These are phyloP conservation scores for Agonum fuliginosum DNA, from an alignment of 2,888 invertebrate species.

Conservation along the genomic window DNA sequence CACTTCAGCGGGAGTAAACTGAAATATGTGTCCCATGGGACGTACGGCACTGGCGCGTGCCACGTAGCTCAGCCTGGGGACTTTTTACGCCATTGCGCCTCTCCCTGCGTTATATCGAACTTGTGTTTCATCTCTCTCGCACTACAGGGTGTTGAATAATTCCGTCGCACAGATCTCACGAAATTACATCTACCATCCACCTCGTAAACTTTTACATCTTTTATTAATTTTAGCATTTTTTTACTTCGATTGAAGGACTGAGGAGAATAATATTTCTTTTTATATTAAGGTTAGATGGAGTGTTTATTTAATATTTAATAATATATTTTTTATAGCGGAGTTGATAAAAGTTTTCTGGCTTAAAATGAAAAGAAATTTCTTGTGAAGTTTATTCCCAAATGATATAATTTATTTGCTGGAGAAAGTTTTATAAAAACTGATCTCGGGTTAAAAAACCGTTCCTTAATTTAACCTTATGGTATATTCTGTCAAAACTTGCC, in stretches of 20 bases:
- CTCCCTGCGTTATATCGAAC: conserved; percentile 36
- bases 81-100: conserved; percentile 48
- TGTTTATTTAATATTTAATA: conserved; percentile 34
- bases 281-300: background rate
- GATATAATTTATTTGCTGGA: background rate
- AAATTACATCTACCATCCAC: conserved; percentile 41
- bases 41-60: conserved; percentile 8
- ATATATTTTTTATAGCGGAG: background rate
- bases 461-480: too few species aligned
- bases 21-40: conserved; percentile 20
- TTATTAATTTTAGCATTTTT: conserved; percentile 25
- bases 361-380: conserved; percentile 21
- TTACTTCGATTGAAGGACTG: conserved; percentile 21
- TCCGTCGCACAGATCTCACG: background rate
- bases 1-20: conserved; percentile 26
- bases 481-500: too few species aligned
- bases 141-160: background rate
- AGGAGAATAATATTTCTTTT: conserved; percentile 3
- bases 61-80: background rate
- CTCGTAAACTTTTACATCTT: conserved; percentile 45
- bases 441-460: too few species aligned
- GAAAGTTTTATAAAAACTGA: background rate
- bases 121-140: background rate
- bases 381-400: background rate
- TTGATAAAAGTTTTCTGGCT: conserved; percentile 11